A percentile compares a stretch with the other conserved stretches of the same genome.
These are phyloP conservation scores for Sinocyclocheilus anshuiensis DNA, from an alignment of 2,113 vertebrate species.

Conservation along the genomic window DNA sequence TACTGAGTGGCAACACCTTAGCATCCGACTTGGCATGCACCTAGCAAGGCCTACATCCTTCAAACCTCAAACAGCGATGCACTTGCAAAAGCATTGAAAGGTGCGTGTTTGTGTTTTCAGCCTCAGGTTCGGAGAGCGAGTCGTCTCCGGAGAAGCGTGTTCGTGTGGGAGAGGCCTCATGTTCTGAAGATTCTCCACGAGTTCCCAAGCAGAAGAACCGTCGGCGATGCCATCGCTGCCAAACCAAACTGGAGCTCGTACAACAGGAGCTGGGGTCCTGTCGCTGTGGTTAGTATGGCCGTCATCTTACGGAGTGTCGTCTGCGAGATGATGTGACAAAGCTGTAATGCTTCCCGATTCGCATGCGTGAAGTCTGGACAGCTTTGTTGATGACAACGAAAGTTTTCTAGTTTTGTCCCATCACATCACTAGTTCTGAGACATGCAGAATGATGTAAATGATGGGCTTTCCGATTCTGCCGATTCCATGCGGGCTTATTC, in stretches of 20 bases:
- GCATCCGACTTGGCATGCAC: not conserved
- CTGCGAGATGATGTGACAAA: conserved; percentile 4
- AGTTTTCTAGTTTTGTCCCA: not conserved
- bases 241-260: conserved; percentile 98
- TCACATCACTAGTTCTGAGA: not conserved
- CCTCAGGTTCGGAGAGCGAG: conserved; percentile 91
- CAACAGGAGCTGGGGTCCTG: conserved; percentile 97
- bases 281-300: conserved; percentile 86
- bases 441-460: not conserved
- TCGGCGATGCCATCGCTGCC: conserved; percentile 97
- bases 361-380: not conserved
- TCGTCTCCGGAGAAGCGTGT: conserved; percentile 90
- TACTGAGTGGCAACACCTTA: too few relatives aligned
- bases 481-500: not conserved
- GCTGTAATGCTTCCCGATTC: not conserved
- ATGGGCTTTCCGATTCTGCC: conserved; percentile 3
- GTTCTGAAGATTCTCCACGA: conserved; percentile 79
- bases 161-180: conserved; percentile 81
- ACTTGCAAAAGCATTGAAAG: not conserved
- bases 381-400: not conserved
- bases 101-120: conserved; percentile 63
- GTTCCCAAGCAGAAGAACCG: conserved; percentile 92
- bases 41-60: not conserved
- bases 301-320: not conserved
- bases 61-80: not conserved